Conservation (phyloP, 1,140 invertebrate species). For the Bicyclus anynana region DNA sequence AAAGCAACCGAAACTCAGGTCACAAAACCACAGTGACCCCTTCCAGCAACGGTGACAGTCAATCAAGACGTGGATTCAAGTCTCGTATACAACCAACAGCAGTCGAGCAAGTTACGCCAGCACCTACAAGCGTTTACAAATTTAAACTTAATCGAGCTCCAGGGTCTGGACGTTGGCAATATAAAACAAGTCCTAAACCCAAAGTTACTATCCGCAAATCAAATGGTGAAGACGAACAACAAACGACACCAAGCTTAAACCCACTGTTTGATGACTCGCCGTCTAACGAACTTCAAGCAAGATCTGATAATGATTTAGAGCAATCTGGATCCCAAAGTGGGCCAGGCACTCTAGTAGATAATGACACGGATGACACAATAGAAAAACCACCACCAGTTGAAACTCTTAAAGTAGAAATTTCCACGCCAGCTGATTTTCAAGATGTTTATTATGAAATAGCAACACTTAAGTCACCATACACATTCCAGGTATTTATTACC, state of each 20-base stretch:
- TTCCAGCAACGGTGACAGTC: conserved; percentile 61
- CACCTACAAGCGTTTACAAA: conserved; percentile 82
- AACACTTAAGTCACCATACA: conserved; percentile 92
- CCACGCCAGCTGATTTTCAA: conserved; percentile 88
- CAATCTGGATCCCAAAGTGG: conserved; percentile 82
- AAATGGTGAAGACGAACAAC: conserved; percentile 78
- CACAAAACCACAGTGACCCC: conserved; percentile 65
- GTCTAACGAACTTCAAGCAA: conserved; percentile 65
- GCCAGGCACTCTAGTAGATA: conserved; percentile 78
- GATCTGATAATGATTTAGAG: conserved; percentile 82
- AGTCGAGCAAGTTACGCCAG: conserved; percentile 70
- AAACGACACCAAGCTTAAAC: conserved; percentile 64
- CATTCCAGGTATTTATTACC: conserved; percentile 93
- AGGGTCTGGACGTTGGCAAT: conserved; percentile 86
- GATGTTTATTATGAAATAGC: conserved; percentile 92
- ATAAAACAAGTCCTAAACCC: conserved; percentile 91
- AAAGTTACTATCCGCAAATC: conserved; percentile 88
- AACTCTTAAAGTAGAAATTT: conserved; percentile 91
- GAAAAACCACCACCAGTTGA: conserved; percentile 82
- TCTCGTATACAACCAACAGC: conserved; percentile 78
- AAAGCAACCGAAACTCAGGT: conserved; percentile 65
- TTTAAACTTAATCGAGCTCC: conserved; percentile 87
- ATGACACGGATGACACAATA: conserved; percentile 78
- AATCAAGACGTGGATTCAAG: conserved; percentile 79
- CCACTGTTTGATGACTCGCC: conserved; percentile 61